A percentile compares a stretch with the other conserved stretches of the same genome.
phyloP scores from a whole-genome alignment of 1,140 invertebrate genomes.

The Rhynchophorus ferrugineus region DNA sequence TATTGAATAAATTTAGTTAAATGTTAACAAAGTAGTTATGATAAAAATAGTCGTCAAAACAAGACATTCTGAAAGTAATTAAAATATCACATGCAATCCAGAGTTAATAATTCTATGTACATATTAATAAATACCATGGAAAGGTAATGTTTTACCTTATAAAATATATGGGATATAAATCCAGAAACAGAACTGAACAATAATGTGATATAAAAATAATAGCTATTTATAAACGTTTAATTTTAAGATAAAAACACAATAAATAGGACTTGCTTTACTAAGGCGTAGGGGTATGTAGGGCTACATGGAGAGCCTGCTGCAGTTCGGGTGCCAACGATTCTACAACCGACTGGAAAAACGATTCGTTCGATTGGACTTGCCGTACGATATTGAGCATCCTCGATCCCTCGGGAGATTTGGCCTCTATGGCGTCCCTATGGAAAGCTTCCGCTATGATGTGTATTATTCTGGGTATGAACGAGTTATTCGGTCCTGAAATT shows the following conservation, averaged over 20 bases:
- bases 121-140: conserved; percentile 11
- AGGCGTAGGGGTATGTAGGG: conserved; percentile 41
- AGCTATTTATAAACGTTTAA: conserved; percentile 19
- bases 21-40: conserved; percentile 1
- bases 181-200: conserved; percentile 6
- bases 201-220: conserved; percentile 15
- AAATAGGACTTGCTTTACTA: conserved; percentile 20
- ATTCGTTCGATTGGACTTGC: conserved; percentile 72
- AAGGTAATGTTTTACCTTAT: conserved; percentile 11
- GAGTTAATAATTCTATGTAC: conserved; percentile 25
- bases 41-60: not conserved
- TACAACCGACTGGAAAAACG: conserved; percentile 77
- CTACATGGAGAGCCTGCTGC: conserved; percentile 70
- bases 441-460: conserved; percentile 86
- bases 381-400: conserved; percentile 66
- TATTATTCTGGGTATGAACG: conserved; percentile 83
- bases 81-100: conserved; percentile 33
- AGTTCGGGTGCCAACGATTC: conserved; percentile 67
- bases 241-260: conserved; percentile 21
- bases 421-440: conserved; percentile 67
- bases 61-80: conserved; percentile 14
- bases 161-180: not conserved
- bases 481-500: conserved; percentile 59
- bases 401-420: conserved; percentile 53
- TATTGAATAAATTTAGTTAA: conserved; percentile 12